Conservation (phyloP, 2,797 vertebrate species). For the Crenuchus spilurus region DNA sequence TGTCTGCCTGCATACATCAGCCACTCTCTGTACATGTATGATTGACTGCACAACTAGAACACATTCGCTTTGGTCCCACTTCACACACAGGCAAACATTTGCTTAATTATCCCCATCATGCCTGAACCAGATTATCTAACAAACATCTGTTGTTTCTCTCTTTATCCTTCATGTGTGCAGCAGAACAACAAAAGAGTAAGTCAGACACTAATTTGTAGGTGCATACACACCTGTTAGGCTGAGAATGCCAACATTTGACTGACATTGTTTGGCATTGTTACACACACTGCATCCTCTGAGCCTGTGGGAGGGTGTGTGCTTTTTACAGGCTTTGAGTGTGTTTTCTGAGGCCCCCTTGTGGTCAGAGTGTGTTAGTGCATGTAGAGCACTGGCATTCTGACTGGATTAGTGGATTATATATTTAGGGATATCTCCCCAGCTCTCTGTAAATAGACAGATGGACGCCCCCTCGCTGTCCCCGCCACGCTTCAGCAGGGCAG, state of each 20-base stretch:
- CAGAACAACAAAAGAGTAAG: background rate
- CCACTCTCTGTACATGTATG: background rate
- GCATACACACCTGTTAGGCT: background rate
- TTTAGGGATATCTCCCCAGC: slow-evolving; percentile 39
- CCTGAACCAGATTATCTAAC: background rate
- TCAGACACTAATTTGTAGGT: background rate
- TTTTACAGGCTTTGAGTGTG: background rate
- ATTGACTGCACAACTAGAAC: slow-evolving; percentile 15
- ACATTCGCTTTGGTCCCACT: background rate
- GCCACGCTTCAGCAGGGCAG: slow-evolving; percentile 17
- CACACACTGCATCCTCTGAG: background rate
- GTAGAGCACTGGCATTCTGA: slow-evolving; percentile 27
- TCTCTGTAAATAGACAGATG: slow-evolving; percentile 47
- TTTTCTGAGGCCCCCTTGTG: slow-evolving; percentile 23
- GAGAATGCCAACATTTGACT: background rate
- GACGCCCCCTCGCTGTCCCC: slow-evolving; percentile 5
- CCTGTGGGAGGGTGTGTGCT: background rate
- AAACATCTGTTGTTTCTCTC: background rate
- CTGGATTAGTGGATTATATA: slow-evolving; percentile 53
- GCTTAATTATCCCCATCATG: background rate
- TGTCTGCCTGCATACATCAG: background rate
- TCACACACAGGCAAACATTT: background rate
- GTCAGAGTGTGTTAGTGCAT: background rate
- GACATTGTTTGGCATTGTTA: background rate
- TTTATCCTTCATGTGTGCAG: background rate